A percentile compares a stretch with the other conserved stretches of the same genome.
Conservation (phyloP, 2,888 invertebrate species). For the Baccha elongata region DNA sequence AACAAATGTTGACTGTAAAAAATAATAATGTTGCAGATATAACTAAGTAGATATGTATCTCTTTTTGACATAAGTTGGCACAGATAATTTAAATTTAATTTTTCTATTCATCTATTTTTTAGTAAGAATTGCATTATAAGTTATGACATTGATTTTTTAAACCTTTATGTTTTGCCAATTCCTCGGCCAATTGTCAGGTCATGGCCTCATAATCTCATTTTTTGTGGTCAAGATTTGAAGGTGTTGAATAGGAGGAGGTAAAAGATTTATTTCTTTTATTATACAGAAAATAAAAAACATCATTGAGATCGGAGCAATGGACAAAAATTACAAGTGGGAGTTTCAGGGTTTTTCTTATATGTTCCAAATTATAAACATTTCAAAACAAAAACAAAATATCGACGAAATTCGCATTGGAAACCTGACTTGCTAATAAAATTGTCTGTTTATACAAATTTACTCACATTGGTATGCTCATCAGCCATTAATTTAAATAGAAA, state of each 20-base stretch:
- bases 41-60: neutral
- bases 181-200: neutral
- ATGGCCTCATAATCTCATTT: constrained; percentile 1
- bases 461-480: neutral
- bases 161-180: constrained; percentile 11
- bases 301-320: constrained; percentile 47
- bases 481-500: neutral
- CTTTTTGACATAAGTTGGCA: constrained; percentile 1
- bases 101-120: constrained; percentile 6
- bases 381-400: neutral
- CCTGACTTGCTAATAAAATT: neutral
- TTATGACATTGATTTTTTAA: constrained; percentile 24
- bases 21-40: neutral
- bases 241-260: neutral
- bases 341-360: constrained; percentile 5
- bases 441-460: neutral
- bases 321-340: constrained; percentile 20
- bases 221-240: constrained; percentile 18
- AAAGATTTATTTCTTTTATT: constrained; percentile 4
- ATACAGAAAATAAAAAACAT: neutral
- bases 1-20: constrained; percentile 23
- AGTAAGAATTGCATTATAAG: neutral
- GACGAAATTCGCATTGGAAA: neutral
- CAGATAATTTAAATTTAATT: constrained; percentile 15
- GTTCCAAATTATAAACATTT: constrained; percentile 10